Base-by-base conservation (phyloP, 1,140 invertebrate genomes). In the Grapholita molesta region DNA sequence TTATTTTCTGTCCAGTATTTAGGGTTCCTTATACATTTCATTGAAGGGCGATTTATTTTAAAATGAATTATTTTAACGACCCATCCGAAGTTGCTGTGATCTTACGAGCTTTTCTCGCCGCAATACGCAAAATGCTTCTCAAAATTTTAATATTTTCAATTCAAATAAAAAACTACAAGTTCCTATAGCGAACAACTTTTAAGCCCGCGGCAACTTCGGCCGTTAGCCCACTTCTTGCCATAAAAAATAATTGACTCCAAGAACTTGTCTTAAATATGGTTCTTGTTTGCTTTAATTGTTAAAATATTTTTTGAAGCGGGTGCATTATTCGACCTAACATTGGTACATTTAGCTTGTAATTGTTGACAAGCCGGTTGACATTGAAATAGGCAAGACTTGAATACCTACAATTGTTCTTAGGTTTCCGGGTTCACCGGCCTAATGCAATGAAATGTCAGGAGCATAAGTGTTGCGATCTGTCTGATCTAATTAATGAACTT, bases 401-500 rank as follows among this genome's bases (percentile, higher is more conserved):
- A 8, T 30, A 53, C 28, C 30, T 25, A 53, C 64, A 73, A 73
- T 79, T 79, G 73, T 78, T 67, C 57, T 74, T 38, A 74, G 79
- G 72, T 85, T 87, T 86, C 85, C 86, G 85, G 88, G 85, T 90
- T 88, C 82, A 87, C 78, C 67, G 68, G 68, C 79, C 74, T 74
- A 82, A 70, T 72, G 70, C 33, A 65, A 68, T 78, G 72, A 88
- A 90, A 90, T 90, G 86, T 89, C 88, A 89, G 72, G 73, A 66
- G 42, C 74, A 76, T 77, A 71, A 70, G 68, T 35, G 69, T 71
- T 74, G 74, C 74, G 78, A 81, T 79, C 80, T 76, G 70, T 75
- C 77, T 68, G 77, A 83, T 90, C 87, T 87, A 87, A 88, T 89
- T 87, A 84, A 83, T 80, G 79, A 76, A 79, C 77, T 84, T 75